These are phyloP conservation scores for Eulithis prunata DNA, from an alignment of 2,888 invertebrate species.

Conservation along the genomic window DNA sequence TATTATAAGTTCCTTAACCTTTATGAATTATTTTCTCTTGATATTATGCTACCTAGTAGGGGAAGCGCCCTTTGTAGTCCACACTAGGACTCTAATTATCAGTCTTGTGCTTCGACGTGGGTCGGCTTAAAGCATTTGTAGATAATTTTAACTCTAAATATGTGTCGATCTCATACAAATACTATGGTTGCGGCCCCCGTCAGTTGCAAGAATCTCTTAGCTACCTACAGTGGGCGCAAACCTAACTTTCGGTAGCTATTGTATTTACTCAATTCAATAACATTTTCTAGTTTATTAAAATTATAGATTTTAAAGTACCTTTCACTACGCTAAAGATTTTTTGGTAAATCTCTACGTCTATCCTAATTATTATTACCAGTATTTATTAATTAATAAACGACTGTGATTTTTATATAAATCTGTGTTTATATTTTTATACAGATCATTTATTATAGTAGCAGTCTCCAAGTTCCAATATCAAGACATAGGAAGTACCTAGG, in stretches of 20 bases:
- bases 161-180: not conserved
- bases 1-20: slow-evolving; percentile 72
- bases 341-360: slow-evolving; percentile 80
- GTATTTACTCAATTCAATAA: slow-evolving; percentile 63
- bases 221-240: slow-evolving; percentile 38
- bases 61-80: slow-evolving; percentile 10
- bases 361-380: slow-evolving; percentile 78
- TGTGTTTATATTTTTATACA: slow-evolving; percentile 2
- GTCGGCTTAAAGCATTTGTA: not conserved
- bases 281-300: slow-evolving; percentile 61
- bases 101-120: not conserved
- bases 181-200: no score
- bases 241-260: slow-evolving; percentile 38
- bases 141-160: not conserved
- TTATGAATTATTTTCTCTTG: slow-evolving; percentile 43
- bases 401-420: slow-evolving; percentile 80
- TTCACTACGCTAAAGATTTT: slow-evolving; percentile 74
- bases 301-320: slow-evolving; percentile 61
- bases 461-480: no score
- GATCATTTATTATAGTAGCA: not conserved
- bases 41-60: slow-evolving; percentile 3
- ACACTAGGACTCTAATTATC: not conserved
- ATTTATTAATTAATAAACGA: slow-evolving; percentile 72
- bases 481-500: no score
- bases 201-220: not conserved